Conservation (phyloP, 2,113 vertebrate genomes). For the Centropus unirufus region DNA sequence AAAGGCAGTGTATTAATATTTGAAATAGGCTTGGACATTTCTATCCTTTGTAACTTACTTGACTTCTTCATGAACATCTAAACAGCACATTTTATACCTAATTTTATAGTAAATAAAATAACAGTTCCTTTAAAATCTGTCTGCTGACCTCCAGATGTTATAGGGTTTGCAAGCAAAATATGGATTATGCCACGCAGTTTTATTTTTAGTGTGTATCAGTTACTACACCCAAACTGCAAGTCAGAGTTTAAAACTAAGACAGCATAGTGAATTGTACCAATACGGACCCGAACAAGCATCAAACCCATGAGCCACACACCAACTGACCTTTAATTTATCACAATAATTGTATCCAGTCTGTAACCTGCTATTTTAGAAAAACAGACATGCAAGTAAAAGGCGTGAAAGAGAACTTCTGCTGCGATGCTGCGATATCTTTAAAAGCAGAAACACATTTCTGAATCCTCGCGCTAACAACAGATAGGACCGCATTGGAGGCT, state of each 20-base stretch:
- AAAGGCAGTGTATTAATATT: background rate
- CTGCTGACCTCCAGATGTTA: background rate
- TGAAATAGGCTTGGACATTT: background rate
- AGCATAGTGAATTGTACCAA: background rate
- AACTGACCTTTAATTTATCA: background rate
- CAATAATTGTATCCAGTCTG: background rate
- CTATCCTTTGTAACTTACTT: background rate
- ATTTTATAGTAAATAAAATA: background rate
- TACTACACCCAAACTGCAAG: background rate
- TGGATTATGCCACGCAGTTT: background rate
- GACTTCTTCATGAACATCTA: background rate
- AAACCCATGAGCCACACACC: background rate
- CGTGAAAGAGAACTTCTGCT: background rate
- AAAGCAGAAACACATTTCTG: background rate
- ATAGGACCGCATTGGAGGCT: background rate
- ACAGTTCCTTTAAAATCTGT: background rate
- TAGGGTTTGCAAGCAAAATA: background rate
- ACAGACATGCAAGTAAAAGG: background rate
- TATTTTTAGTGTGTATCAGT: background rate
- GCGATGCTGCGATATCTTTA: background rate
- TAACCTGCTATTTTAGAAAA: background rate
- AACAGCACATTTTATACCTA: background rate
- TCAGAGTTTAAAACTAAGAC: background rate
- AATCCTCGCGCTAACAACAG: fast-evolving
- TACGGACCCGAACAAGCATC: background rate